phyloP scores from a whole-genome alignment of 1,140 invertebrate genomes.

The Neotoxoptera formosana region DNA sequence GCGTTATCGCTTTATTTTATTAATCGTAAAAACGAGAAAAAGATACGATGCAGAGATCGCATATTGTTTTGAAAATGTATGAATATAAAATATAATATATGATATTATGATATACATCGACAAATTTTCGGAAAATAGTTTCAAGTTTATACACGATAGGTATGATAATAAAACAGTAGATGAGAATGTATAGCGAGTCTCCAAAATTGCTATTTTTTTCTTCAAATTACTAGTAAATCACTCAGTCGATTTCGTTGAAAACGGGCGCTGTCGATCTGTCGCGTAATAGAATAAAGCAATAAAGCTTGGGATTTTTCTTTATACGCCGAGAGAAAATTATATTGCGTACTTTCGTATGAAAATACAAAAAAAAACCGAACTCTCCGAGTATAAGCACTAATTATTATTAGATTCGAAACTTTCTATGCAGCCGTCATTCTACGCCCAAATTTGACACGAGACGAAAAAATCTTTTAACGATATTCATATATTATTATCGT shows the following conservation, averaged over 20 bases:
- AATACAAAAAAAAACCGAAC: background rate
- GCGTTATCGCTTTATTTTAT: no score
- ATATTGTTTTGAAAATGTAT: no score
- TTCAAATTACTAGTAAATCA: background rate
- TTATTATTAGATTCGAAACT: background rate
- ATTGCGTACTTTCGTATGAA: background rate
- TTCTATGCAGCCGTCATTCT: no score
- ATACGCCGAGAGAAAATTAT: background rate
- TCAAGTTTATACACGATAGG: no score
- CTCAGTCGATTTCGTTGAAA: background rate
- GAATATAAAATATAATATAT: no score
- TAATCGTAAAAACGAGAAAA: no score
- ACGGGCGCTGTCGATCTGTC: background rate
- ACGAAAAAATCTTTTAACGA: no score
- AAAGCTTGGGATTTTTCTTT: background rate
- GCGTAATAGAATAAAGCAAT: background rate
- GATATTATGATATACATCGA: no score
- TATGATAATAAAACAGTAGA: background rate
- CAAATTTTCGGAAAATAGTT: no score
- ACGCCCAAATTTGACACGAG: no score
- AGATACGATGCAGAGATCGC: no score
- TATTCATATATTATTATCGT: no score
- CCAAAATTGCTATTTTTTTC: background rate
- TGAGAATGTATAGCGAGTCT: background rate
- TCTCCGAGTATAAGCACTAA: background rate